These are phyloP conservation scores for Chelonus formosanus DNA, from an alignment of 2,888 invertebrate genomes.

Conservation along the genomic window DNA sequence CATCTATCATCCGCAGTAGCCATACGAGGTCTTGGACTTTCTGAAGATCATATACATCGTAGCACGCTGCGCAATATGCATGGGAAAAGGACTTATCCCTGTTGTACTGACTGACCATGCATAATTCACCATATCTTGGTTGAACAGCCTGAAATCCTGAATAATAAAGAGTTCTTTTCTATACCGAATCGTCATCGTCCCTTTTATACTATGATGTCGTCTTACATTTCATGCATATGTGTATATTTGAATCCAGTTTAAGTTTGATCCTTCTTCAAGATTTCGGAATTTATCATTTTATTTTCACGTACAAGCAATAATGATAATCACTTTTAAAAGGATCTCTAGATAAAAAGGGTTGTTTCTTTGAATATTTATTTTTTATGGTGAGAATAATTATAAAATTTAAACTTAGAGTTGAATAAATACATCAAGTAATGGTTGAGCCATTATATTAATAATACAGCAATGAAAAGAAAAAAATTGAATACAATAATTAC, in stretches of 20 bases:
- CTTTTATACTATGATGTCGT: conserved; percentile 11
- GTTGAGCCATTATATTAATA: no score
- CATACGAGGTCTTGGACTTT: conserved; percentile 8
- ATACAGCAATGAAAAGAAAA: neutral
- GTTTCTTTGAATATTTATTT: no score
- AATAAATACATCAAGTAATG: no score
- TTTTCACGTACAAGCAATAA: no score
- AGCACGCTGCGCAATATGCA: conserved; percentile 40
- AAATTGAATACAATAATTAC: neutral
- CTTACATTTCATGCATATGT: conserved; percentile 1
- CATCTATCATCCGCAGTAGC: conserved; percentile 51
- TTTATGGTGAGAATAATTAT: no score
- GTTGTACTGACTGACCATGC: conserved; percentile 53
- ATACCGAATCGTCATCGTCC: conserved; percentile 28
- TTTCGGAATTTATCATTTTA: no score
- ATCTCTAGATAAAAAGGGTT: no score
- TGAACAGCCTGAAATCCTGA: conserved; percentile 57
- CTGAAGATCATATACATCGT: conserved; percentile 2
- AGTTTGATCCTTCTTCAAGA: no score
- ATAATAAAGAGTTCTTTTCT: conserved; percentile 49
- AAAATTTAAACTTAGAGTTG: no score
- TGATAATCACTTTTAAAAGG: no score
- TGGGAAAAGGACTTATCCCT: conserved; percentile 44
- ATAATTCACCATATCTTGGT: conserved; percentile 59
- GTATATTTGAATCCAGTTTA: neutral